phyloP scores from a whole-genome alignment of 2,888 invertebrate genomes.

The Drosophila anceps region DNA sequence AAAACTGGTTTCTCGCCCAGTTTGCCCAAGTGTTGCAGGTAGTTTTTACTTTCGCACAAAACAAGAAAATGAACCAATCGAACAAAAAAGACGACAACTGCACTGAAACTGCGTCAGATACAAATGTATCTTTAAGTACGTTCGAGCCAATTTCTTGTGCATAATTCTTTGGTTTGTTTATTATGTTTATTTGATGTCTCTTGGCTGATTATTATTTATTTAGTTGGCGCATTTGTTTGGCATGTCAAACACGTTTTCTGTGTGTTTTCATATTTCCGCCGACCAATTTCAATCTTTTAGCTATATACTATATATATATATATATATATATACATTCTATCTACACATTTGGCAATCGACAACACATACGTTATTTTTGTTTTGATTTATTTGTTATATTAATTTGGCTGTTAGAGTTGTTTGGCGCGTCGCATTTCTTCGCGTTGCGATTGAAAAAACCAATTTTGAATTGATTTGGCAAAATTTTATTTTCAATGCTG shows the following conservation, averaged over 20 bases:
- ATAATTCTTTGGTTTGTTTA: constrained; percentile 31
- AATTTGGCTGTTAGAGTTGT: constrained; percentile 24
- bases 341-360: not conserved
- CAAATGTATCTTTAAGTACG: constrained; percentile 63
- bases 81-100: constrained; percentile 23
- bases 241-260: constrained; percentile 70
- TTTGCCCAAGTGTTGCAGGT: constrained; percentile 67
- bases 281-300: constrained; percentile 30
- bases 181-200: constrained; percentile 46
- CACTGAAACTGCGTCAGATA: constrained; percentile 57
- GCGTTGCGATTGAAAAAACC: constrained; percentile 69
- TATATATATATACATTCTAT: not conserved
- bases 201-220: constrained; percentile 62
- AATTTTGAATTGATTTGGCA: constrained; percentile 61
- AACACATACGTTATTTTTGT: constrained; percentile 64
- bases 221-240: constrained; percentile 54
- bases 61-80: constrained; percentile 43
- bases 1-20: constrained; percentile 70
- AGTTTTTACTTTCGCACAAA: constrained; percentile 80
- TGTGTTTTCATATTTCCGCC: constrained; percentile 70
- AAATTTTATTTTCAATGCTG: constrained; percentile 73
- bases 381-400: constrained; percentile 30
- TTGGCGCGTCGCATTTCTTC: constrained; percentile 72
- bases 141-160: constrained; percentile 46
- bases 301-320: not conserved